Conservation (phyloP, 2,888 invertebrate genomes). For the Tenthredo livida region DNA sequence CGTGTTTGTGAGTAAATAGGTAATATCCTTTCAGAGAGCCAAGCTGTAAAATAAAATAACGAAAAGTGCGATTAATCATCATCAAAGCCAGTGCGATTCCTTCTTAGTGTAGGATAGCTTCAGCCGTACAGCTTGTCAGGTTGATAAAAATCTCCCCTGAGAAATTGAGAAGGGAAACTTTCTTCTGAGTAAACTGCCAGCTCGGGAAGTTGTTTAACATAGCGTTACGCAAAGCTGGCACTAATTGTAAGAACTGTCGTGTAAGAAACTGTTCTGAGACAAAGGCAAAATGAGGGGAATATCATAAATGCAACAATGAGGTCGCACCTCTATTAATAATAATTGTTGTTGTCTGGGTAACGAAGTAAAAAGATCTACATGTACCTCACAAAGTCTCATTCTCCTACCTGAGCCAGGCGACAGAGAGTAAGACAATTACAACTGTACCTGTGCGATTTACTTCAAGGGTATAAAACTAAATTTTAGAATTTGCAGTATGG, state of each 20-base stretch:
- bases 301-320: conserved; percentile 11
- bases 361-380: not conserved
- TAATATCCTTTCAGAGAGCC: conserved; percentile 93
- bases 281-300: not conserved
- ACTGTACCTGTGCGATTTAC: not conserved
- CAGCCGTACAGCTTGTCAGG: not conserved
- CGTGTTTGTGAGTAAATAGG: conserved; percentile 90
- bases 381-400: not conserved
- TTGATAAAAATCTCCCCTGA: conserved; percentile 11
- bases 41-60: conserved; percentile 86
- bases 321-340: conserved; percentile 31
- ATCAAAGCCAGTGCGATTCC: not conserved
- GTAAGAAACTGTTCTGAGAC: conserved; percentile 5
- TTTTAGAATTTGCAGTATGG: not conserved
- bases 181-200: not conserved
- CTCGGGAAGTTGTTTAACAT: conserved; percentile 16
- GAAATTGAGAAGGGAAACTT: conserved; percentile 10
- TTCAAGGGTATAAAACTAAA: not conserved
- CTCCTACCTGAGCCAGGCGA: not conserved
- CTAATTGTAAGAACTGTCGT: conserved; percentile 8
- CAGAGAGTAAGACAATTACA: not conserved
- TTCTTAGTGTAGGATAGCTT: not conserved
- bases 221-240: conserved; percentile 24
- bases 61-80: not conserved
- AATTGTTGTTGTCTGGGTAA: not conserved